A percentile compares a stretch with the other conserved stretches of the same genome.
Conservation (phyloP, 2,797 vertebrate genomes). For the Heliangelus exortis region DNA sequence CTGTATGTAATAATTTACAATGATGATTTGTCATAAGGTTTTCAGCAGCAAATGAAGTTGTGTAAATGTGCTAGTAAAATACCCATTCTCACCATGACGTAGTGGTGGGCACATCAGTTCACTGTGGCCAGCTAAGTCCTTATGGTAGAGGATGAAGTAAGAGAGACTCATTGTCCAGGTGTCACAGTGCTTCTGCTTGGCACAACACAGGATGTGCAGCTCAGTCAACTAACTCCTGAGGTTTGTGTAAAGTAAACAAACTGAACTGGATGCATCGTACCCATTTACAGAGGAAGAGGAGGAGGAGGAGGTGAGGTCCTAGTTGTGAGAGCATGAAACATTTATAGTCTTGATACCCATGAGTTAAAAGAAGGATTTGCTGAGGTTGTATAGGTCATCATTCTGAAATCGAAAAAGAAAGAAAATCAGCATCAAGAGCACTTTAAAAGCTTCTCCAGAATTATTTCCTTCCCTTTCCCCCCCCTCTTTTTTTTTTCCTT, state of each 20-base stretch:
- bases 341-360: constrained; percentile 82
- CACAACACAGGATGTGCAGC: constrained; percentile 83
- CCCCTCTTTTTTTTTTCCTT: not conserved
- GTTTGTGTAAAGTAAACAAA: constrained; percentile 87
- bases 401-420: constrained; percentile 80
- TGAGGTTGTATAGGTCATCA: constrained; percentile 84
- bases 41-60: constrained; percentile 88
- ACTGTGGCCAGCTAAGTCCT: constrained; percentile 76
- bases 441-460: not conserved
- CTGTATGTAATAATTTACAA: constrained; percentile 89
- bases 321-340: constrained; percentile 81
- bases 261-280: constrained; percentile 83
- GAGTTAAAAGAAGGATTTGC: constrained; percentile 80
- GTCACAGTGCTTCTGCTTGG: constrained; percentile 88
- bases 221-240: constrained; percentile 87
- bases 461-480: not conserved
- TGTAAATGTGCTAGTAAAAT: constrained; percentile 78
- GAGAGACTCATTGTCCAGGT: constrained; percentile 78
- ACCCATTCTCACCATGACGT: constrained; percentile 73
- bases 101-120: constrained; percentile 75
- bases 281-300: constrained; percentile 80
- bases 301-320: constrained; percentile 82
- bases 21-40: constrained; percentile 82
- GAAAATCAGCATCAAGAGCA: not conserved
- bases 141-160: constrained; percentile 74